These are phyloP conservation scores for Pollenia amentaria DNA, from an alignment of 2,888 invertebrate species.

Conservation along the genomic window DNA sequence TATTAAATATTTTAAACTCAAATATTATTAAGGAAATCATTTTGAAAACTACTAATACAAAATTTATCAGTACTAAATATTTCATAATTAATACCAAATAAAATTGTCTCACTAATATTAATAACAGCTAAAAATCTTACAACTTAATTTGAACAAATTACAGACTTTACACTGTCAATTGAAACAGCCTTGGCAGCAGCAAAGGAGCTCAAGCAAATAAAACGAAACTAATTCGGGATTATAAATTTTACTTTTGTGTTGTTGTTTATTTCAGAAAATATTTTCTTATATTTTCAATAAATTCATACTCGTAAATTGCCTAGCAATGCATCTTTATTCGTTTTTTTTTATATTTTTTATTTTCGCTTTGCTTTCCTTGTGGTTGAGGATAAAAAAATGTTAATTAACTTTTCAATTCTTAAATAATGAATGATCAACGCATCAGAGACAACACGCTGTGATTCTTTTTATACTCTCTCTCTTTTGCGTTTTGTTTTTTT, in stretches of 20 bases:
- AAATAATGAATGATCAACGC: conserved; percentile 85
- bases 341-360: neutral
- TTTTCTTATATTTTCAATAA: conserved; percentile 71
- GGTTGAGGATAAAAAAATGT: conserved; percentile 81
- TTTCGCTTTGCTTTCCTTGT: conserved; percentile 44
- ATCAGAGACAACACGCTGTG: conserved; percentile 84
- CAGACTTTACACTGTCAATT: conserved; percentile 42
- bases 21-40: too few species aligned
- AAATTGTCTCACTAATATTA: conserved; percentile 1
- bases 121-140: conserved; percentile 18
- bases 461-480: conserved; percentile 80
- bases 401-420: conserved; percentile 85
- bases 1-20: too few species aligned
- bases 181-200: conserved; percentile 12
- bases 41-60: too few species aligned
- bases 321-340: conserved; percentile 70
- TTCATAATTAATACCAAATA: conserved; percentile 14
- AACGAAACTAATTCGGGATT: conserved; percentile 55
- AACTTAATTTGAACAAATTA: conserved; percentile 57
- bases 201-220: conserved; percentile 31
- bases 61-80: conserved; percentile 23
- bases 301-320: conserved; percentile 70
- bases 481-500: conserved; percentile 65
- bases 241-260: conserved; percentile 55
- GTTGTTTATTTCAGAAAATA: conserved; percentile 60